Base-by-base conservation (phyloP, 2,797 vertebrate genomes). In the Lepilemur septentrionalis region DNA sequence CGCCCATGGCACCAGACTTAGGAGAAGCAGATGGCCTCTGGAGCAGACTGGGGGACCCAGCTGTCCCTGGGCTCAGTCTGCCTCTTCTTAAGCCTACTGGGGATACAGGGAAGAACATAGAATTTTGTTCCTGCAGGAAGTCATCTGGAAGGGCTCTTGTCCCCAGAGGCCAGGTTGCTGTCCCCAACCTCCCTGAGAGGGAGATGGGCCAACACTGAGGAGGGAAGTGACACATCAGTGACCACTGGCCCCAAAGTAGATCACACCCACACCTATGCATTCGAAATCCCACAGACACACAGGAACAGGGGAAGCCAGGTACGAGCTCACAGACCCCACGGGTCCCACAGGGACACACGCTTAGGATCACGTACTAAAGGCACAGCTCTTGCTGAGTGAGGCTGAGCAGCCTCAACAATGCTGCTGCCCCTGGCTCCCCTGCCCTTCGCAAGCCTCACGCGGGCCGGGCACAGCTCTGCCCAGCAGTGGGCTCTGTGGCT, bases 111-210 rank as follows among this genome's bases (percentile, higher is more conserved):
- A 89, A 89, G 70, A 48, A 69, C 48, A 11, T 10, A 32, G 41
- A 86, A 69, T 30, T 59, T 41, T 4, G 41, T 65, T 91, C 75
- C 59, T 89, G 20, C 7, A 30, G 12, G 22, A 69, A 4, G 15
- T 85, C n/a, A 61, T 41, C 69, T 48, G 38, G 57, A 88, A 95
- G 52, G 30, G 28, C 12, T 76, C 15, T 63, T 67, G 32, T 86
- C 59, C n/a, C 50, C 65, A 81, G 91, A 97, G 52, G n/a, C 35
- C 81, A 79, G 70, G 32, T 83, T 88, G 65, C 65, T 11, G 18
- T 75, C 43, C 46, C 20, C 70, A 65, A 32, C 25, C 15, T 83
- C 4, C n/a, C 50, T 61, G 38, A 55, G 41, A 82, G 38, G 48
- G 8, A 80, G 35, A n/a, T 25, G n/a, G 57, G 43, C 59, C 76